Evolutionary conservation across 2,888 invertebrate species (phyloP), one percentile per base, ranked within the genome.

Genomic region (Catocala fraxini): DNA sequence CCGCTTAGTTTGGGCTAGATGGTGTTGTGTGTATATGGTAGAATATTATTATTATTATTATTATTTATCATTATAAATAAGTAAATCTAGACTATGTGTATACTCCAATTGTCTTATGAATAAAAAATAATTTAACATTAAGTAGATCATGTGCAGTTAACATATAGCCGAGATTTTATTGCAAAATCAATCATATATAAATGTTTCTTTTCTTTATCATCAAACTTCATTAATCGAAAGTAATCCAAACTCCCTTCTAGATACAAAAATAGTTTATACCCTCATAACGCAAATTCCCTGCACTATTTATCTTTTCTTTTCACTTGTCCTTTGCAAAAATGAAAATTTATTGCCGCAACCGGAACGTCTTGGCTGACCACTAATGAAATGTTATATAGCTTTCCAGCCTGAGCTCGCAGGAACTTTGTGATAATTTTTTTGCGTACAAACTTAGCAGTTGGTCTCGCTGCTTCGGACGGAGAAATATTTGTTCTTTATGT

Each of bases 261-360:
- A 35, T n/a, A 66, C 62, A 64, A 61, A 60, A 68, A 72, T 77
- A 77, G 70, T 76, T 75, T 77, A 72, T 74, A 63, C 57, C 59
- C 68, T 76, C 72, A 77, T 77, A 82, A 86, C 80, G 81, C 83
- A 87, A 87, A 88, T 87, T 84, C 85, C 80, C 72, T 72, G 73
- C 74, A 77, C 87, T 90, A 89, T 91, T 89, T 91, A 87, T 90
- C 89, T 90, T 88, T 87, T 89, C 85, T 87, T 88, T 91, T 90
- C 90, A 90, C 91, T 90, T 87, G 89, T 89, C 88, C 90, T 84
- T 82, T 85, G 89, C 83, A 89, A 88, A 90, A 91, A 92, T 92
- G 91, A 91, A 89, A 91, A 92, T 92, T 91, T 92, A 92, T 92
- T 83, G 90, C 89, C 83, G 86, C 85, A 86, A 89, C 81, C 82